Evolutionary conservation across 2,888 invertebrate species (phyloP), one percentile per base, ranked within the genome.

Genomic region (Bhutanitis thaidina): DNA sequence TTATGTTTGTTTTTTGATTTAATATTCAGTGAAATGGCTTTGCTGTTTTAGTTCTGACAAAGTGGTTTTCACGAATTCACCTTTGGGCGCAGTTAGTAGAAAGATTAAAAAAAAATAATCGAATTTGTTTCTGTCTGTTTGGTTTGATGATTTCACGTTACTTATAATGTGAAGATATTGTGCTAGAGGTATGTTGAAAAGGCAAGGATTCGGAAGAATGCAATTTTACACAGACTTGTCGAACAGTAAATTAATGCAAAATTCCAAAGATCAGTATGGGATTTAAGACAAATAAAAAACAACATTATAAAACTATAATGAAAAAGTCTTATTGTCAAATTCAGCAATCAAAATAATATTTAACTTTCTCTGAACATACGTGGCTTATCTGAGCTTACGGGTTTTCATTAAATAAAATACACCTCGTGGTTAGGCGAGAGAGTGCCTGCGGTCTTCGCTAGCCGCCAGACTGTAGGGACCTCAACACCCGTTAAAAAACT

Each of bases 1-100:
- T 47, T 58, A 67, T 56, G 58, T 76, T 74, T 73, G 69, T 73
- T 70, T 72, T 69, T 55, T 64, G 71, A 74, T 80, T 73, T 77
- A 71, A 70, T 77, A 76, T 74, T 71, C 74, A 69, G 54, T 53
- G 61, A 48, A 54, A 59, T 53, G 57, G 57, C 59, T 65, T 70
- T 65, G 61, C 64, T 61, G 61, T 57, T 68, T 61, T 54, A 52
- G 44, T 49, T 48, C 38, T 52, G 46, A 52, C 46, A 46, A 53
- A 54, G 52, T 49, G 54, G 43, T 55, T 59, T 55, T 51, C 38
- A 32, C 54, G 45, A 50, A 50, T 39, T 10, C 43, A 32, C 29
- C 30, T 40, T 32, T 54, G 13, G 1, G 41, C 20, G 38, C 36
- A 43, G 46, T 50, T 54, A 45, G 43, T 44, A 53, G 43, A 49